Conservation (phyloP, 2,797 vertebrate species). For the Schizopygopsis malacanthus region DNA sequence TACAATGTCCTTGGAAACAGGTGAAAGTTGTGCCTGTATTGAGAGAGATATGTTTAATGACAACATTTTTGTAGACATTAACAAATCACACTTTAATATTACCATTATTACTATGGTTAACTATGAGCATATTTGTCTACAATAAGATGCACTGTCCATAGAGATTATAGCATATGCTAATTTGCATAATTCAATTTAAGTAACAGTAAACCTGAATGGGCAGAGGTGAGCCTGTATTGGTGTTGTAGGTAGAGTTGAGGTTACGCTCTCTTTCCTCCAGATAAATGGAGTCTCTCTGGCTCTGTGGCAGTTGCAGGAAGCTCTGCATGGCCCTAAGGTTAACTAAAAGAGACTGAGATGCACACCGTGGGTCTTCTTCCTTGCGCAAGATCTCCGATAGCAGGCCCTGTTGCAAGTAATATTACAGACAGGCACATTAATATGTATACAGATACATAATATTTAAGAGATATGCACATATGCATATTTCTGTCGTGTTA, state of each 20-base stretch:
- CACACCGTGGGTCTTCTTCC: constrained; percentile 94
- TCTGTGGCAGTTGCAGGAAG: constrained; percentile 94
- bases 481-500: constrained; percentile 63
- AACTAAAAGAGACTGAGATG: constrained; percentile 94
- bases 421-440: constrained; percentile 12
- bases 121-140: not conserved
- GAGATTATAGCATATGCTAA: not conserved
- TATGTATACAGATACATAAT: not conserved
- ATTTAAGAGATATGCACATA: not conserved
- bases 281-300: constrained; percentile 92
- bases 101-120: not conserved
- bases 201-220: constrained; percentile 46
- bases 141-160: not conserved
- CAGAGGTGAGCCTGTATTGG: constrained; percentile 87
- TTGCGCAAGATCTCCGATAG: constrained; percentile 96
- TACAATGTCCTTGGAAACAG: constrained; percentile 88
- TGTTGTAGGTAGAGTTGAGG: constrained; percentile 93
- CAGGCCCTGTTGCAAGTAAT: constrained; percentile 81
- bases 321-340: constrained; percentile 98
- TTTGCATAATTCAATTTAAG: not conserved
- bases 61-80: not conserved
- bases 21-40: constrained; percentile 88
- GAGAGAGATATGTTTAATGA: constrained; percentile 53
- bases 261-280: constrained; percentile 95
- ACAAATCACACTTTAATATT: not conserved